Evolutionary conservation across 1,140 invertebrate species (phyloP).

Genomic region (Lycorma delicatula): DNA sequence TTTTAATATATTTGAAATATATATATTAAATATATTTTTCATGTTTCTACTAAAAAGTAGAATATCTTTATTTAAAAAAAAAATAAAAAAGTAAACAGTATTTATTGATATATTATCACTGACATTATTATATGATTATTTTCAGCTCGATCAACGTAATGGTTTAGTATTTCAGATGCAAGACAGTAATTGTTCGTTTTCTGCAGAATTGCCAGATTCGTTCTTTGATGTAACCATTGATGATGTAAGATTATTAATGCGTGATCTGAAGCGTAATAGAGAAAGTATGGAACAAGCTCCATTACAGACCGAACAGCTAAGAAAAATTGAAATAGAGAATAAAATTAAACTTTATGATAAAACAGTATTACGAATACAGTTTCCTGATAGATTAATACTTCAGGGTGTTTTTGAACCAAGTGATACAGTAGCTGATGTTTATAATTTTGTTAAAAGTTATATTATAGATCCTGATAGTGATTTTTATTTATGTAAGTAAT

Average conservation of each 20-base stretch:
- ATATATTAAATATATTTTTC: no score
- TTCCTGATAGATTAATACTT: conserved; percentile 67
- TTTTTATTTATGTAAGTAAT: conserved; percentile 65
- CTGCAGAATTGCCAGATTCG: conserved; percentile 64
- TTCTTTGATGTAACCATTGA: conserved; percentile 74
- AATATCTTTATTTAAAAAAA: no score
- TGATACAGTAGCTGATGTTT: conserved; percentile 55
- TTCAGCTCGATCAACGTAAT: no score
- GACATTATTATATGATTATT: no score
- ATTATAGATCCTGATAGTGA: conserved; percentile 48
- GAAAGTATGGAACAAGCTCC: conserved; percentile 50
- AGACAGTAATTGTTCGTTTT: no score
- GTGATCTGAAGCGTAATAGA: conserved; percentile 55
- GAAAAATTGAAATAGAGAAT: conserved; percentile 51
- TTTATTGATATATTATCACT: no score
- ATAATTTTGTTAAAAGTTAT: conserved; percentile 59
- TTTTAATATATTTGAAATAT: no score
- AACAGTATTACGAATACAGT: conserved; percentile 67
- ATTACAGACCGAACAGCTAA: conserved; percentile 52
- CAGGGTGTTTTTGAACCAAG: conserved; percentile 66
- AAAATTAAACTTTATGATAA: conserved; percentile 54
- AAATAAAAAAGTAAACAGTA: no score
- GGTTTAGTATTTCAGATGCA: no score
- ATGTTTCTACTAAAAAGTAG: no score
- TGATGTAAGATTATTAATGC: conserved; percentile 62